Evolutionary conservation across 1,140 invertebrate genomes (phyloP), one percentile per base, ranked within the genome.

Genomic region (Hetaerina americana): DNA sequence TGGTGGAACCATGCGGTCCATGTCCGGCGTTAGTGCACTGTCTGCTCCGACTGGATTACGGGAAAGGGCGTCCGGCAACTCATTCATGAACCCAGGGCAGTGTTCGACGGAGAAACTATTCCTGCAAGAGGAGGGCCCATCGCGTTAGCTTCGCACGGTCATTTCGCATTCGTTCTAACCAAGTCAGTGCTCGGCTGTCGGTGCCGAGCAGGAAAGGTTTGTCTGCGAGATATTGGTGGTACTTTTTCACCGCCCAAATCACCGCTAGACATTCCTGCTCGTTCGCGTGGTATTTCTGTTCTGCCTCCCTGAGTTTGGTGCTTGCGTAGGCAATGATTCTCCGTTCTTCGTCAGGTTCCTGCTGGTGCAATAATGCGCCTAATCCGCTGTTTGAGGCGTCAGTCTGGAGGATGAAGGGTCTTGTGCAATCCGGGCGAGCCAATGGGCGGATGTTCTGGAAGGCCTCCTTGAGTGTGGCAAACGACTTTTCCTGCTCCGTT

Each of bases 221-320:
- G 29, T 80, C 77, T 40, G 79, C 77, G 15, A 80, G 72, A 68
- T 78, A 78, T 1, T 31, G 74, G 8, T 75, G 70, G 68, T 76
- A 81, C 10, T 68, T 71, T 49, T 77, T 76, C 6, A 80, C 72
- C 0, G 76, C 78, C 78, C 79, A 80, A 0, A 80, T 40, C 6
- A 40, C 31, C 6, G 31, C 31, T 40, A 8, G 31, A 18, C 31
- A 40, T 18, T 40, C 31, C 18, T 40, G 31, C 18, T 40, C 31
- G 18, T 40, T 40, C 6, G 31, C 18, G 31, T 40, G 31, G 18
- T 40, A 40, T 18, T 40, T 40, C 31, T 18, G 6, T 18, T 40
- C 18, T 6, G 31, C 18, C 6, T 6, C 6, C 6, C 31, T 40
- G 6, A 40, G 18, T 40, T 40, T 40, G 6, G 31, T 40, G 18